Evolutionary conservation across 2,797 vertebrate species (phyloP).

Genomic region (Epinephelus awoara): DNA sequence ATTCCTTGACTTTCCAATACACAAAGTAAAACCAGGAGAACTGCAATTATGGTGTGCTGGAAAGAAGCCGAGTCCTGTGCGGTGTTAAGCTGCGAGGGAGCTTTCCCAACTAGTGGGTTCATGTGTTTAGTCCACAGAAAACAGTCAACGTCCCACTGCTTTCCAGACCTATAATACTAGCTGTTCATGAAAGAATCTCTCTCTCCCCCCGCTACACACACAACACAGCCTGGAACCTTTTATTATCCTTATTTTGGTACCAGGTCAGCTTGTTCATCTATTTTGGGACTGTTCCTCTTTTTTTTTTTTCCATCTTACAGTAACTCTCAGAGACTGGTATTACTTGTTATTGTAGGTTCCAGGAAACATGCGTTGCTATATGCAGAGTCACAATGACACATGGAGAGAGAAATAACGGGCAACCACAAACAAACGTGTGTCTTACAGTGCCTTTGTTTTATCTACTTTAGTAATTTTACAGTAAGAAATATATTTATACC

Average conservation of each 20-base stretch:
- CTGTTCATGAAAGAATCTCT: slow-evolving; percentile 65
- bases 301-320: slow-evolving; percentile 49
- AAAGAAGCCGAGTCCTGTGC: slow-evolving; percentile 74
- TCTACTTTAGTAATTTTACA: not conserved
- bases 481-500: not conserved
- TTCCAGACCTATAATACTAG: slow-evolving; percentile 75
- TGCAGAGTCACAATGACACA: slow-evolving; percentile 14
- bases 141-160: slow-evolving; percentile 65
- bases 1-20: slow-evolving; percentile 62
- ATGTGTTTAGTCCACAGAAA: slow-evolving; percentile 75
- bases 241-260: slow-evolving; percentile 74
- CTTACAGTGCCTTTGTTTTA: not conserved
- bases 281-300: slow-evolving; percentile 60
- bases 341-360: slow-evolving; percentile 20
- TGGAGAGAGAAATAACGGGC: slow-evolving; percentile 4
- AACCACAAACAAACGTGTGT: not conserved
- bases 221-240: slow-evolving; percentile 66
- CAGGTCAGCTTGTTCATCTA: slow-evolving; percentile 61
- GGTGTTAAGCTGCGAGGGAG: slow-evolving; percentile 62
- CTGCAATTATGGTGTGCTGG: slow-evolving; percentile 80
- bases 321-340: slow-evolving; percentile 30
- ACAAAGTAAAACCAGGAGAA: slow-evolving; percentile 67
- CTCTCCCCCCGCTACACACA: slow-evolving; percentile 35
- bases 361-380: slow-evolving; percentile 30
- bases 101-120: slow-evolving; percentile 77